Percentiles rank a stretch among this genome's conserved stretches.
Conservation (phyloP, 2,888 invertebrate genomes). For the Ganaspis brasiliensis region DNA sequence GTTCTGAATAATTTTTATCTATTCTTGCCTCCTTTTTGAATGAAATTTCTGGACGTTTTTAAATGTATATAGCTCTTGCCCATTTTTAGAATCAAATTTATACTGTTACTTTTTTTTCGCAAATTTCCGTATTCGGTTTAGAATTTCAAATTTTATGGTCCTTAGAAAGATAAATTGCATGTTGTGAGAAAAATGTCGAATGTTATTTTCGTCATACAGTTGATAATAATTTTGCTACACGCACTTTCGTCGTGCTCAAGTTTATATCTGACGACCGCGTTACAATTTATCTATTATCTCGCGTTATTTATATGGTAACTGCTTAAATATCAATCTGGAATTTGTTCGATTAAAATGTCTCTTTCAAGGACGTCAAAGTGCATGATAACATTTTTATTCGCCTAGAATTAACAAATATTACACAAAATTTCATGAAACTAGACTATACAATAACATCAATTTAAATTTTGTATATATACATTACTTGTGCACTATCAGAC, state of each 20-base stretch:
- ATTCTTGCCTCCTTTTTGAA: too few relatives aligned
- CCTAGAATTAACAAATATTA: background rate
- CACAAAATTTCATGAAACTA: too few relatives aligned
- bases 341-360: slow-evolving; percentile 40
- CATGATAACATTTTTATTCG: background rate
- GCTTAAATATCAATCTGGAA: slow-evolving; percentile 20
- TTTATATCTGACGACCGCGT: background rate
- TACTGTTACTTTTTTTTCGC: too few relatives aligned
- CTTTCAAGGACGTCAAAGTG: background rate
- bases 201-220: background rate
- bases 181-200: background rate
- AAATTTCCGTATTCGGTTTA: background rate
- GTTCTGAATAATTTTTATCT: too few relatives aligned
- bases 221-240: slow-evolving; percentile 21
- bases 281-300: slow-evolving; percentile 36
- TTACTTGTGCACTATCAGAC: too few relatives aligned
- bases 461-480: too few relatives aligned
- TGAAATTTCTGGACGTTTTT: background rate
- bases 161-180: background rate
- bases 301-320: background rate
- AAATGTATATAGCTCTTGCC: too few relatives aligned
- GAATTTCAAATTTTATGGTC: background rate
- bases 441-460: too few relatives aligned
- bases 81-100: background rate
- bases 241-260: slow-evolving; percentile 22